These are phyloP conservation scores for Lottia scabra DNA, from an alignment of 2,888 invertebrate genomes.

Conservation along the genomic window DNA sequence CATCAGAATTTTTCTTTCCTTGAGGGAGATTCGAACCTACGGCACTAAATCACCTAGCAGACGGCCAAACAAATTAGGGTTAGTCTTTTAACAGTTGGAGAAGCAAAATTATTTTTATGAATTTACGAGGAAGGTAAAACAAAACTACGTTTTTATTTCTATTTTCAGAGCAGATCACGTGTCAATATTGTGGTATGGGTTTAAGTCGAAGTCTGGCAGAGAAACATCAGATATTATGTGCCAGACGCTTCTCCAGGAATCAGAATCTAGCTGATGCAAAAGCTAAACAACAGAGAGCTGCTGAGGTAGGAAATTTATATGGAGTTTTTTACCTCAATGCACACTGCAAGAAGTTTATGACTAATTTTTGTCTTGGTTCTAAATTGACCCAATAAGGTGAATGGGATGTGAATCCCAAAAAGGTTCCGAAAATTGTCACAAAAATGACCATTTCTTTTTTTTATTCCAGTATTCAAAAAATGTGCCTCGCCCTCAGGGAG, in stretches of 20 bases:
- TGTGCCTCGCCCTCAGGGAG: slow-evolving; percentile 31
- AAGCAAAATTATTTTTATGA: too few relatives aligned
- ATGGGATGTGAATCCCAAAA: too few relatives aligned
- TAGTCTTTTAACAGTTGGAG: too few relatives aligned
- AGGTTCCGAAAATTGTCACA: too few relatives aligned
- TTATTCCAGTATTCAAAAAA: slow-evolving; percentile 40
- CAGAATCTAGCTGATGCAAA: slow-evolving; percentile 36
- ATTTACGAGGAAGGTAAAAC: neutral
- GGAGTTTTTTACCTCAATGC: neutral
- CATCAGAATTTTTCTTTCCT: too few relatives aligned
- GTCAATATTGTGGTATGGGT: slow-evolving; percentile 42
- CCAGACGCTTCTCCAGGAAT: slow-evolving; percentile 42
- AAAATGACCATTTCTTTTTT: neutral
- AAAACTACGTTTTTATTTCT: neutral
- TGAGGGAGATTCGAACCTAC: too few relatives aligned
- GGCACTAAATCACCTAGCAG: too few relatives aligned
- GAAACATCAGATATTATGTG: slow-evolving; percentile 43
- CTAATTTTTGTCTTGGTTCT: too few relatives aligned
- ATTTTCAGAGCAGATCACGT: slow-evolving; percentile 31
- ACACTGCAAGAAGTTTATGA: too few relatives aligned
- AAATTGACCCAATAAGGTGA: too few relatives aligned
- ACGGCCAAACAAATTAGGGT: too few relatives aligned
- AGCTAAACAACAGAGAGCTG: slow-evolving; percentile 32
- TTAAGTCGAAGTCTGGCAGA: slow-evolving; percentile 40
- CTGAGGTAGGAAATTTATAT: slow-evolving; percentile 23